A percentile compares a stretch with the other conserved stretches of the same genome.
phyloP scores from a whole-genome alignment of 1,140 invertebrate genomes.

The Ostrea edulis region DNA sequence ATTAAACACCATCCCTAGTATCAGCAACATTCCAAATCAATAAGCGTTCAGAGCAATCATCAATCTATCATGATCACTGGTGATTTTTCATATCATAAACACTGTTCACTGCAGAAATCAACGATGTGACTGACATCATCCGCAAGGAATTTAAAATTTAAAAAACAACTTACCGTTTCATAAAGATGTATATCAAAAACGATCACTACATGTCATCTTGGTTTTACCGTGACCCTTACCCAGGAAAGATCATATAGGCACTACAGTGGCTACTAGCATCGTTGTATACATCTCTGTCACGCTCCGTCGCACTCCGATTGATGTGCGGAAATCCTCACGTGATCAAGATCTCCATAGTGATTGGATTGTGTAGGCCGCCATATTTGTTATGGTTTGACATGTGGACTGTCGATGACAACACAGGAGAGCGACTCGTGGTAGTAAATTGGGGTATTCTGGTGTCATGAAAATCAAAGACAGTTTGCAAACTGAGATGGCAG shows the following conservation, averaged over 20 bases:
- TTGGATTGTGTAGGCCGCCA: constrained; percentile 63
- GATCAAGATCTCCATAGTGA: constrained; percentile 64
- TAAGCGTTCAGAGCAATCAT: not conserved
- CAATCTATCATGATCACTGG: not conserved
- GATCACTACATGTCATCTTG: not conserved
- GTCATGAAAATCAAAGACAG: constrained; percentile 15
- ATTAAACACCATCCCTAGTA: constrained; percentile 21
- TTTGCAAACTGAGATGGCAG: constrained; percentile 50
- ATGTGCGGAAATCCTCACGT: constrained; percentile 46
- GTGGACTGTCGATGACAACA: constrained; percentile 32
- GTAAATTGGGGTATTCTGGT: constrained; percentile 5
- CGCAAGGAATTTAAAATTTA: not conserved
- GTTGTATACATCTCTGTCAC: not conserved
- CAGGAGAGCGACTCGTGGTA: not conserved
- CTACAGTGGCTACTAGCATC: too few relatives aligned
- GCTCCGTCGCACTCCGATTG: constrained; percentile 26
- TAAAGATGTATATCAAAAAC: not conserved
- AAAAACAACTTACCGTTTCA: not conserved
- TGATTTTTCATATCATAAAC: not conserved
- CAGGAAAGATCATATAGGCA: not conserved
- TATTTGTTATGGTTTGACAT: constrained; percentile 60
- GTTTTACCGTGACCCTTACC: not conserved
- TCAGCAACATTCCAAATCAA: not conserved
- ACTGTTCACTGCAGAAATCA: constrained; percentile 5
- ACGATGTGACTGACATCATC: not conserved